These are phyloP conservation scores for Macquaria australasica DNA, from an alignment of 2,113 vertebrate genomes.

Conservation along the genomic window DNA sequence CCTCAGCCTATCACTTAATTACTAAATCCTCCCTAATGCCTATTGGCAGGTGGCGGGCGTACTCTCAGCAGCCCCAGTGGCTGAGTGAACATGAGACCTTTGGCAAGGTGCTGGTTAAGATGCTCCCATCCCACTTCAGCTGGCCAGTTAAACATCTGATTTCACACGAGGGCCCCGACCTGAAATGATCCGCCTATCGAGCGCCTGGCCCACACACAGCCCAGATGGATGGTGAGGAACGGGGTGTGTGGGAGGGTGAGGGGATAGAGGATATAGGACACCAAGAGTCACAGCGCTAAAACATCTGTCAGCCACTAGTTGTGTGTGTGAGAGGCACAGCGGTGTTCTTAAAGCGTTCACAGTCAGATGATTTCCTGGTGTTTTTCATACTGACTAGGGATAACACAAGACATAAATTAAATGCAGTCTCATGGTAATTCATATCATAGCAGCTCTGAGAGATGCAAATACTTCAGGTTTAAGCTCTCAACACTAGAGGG, in stretches of 20 bases:
- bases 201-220: constrained; percentile 43
- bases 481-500: background rate
- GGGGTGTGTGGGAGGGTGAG: background rate
- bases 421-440: constrained; percentile 13
- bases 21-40: constrained; percentile 88
- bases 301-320: constrained; percentile 27
- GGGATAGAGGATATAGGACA: background rate
- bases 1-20: constrained; percentile 89
- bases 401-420: constrained; percentile 3
- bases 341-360: background rate
- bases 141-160: constrained; percentile 85
- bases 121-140: constrained; percentile 64
- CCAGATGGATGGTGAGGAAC: constrained; percentile 23
- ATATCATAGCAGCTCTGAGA: background rate
- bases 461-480: constrained; percentile 15
- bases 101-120: constrained; percentile 83
- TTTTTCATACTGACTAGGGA: background rate
- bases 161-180: constrained; percentile 76
- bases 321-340: background rate
- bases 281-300: constrained; percentile 15
- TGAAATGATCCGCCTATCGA: constrained; percentile 74
- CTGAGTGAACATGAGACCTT: constrained; percentile 85
- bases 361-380: background rate
- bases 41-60: constrained; percentile 85
- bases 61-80: constrained; percentile 72